These are phyloP conservation scores for Stenopsyche tienmushanensis DNA, from an alignment of 1,140 invertebrate genomes.

Conservation along the genomic window DNA sequence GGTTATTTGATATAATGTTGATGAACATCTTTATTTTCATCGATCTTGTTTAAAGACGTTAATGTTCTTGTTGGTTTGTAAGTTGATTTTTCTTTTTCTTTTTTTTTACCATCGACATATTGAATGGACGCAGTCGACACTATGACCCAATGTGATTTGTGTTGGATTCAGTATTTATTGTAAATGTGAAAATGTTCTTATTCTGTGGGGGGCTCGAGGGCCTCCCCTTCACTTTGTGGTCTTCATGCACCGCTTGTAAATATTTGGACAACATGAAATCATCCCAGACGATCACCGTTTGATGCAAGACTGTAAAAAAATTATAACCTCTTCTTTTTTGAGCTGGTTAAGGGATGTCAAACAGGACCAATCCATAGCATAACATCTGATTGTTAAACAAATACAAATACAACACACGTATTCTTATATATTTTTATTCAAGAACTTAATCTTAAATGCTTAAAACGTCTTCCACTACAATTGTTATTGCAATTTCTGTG, in stretches of 20 bases:
- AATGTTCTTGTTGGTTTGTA: conserved; percentile 39
- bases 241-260: background rate
- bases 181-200: background rate
- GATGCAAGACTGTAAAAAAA: background rate
- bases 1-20: conserved; percentile 34
- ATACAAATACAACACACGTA: too few relatives aligned
- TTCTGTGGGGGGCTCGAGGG: background rate
- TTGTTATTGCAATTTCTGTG: too few relatives aligned
- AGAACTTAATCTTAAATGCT: too few relatives aligned
- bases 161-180: background rate
- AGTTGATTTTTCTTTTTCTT: conserved; percentile 25
- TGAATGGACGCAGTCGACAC: too few relatives aligned
- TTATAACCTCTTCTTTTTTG: background rate
- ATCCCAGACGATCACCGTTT: background rate
- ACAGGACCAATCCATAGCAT: too few relatives aligned
- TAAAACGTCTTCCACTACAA: too few relatives aligned
- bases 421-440: too few relatives aligned
- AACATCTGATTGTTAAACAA: too few relatives aligned
- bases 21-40: conserved; percentile 33
- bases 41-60: conserved; percentile 13
- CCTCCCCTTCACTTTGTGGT: background rate
- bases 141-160: background rate
- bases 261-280: background rate
- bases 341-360: too few relatives aligned
- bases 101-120: background rate